phyloP scores from a whole-genome alignment of 1,140 invertebrate species.

The Lysiphlebus fabarum region DNA sequence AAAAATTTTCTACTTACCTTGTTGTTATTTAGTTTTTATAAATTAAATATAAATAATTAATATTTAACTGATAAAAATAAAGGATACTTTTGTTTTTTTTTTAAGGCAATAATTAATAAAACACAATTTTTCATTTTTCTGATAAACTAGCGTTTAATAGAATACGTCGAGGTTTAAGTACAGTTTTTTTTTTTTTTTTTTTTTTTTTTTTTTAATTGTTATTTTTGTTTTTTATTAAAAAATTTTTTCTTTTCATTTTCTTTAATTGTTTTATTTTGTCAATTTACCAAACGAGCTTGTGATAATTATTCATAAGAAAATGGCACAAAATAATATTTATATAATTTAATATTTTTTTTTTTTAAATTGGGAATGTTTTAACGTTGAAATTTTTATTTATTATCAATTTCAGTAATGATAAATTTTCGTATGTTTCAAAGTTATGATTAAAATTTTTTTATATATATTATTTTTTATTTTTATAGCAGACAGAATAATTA shows the following conservation, averaged over 20 bases:
- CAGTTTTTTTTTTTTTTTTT: conserved; percentile 45
- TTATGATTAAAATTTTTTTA: background rate
- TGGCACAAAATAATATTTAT: conserved; percentile 11
- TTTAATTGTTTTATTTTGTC: conserved; percentile 35
- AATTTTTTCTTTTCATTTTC: conserved; percentile 27
- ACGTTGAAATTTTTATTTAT: background rate
- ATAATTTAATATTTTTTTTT: conserved; percentile 1
- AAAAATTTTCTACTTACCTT: background rate
- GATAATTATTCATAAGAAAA: conserved; percentile 33
- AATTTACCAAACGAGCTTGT: conserved; percentile 39
- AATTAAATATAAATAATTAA: too few species aligned
- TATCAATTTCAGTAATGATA: too few species aligned
- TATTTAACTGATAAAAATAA: conserved; percentile 20
- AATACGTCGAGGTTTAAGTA: conserved; percentile 49
- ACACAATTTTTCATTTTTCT: conserved; percentile 43
- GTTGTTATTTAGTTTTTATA: background rate
- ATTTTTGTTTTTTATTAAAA: conserved; percentile 26
- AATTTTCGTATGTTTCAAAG: conserved; percentile 8
- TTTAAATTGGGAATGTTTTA: conserved; percentile 1
- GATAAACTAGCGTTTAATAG: conserved; percentile 53
- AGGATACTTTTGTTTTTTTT: background rate
- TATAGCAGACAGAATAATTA: conserved; percentile 13
- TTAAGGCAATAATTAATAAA: conserved; percentile 22
- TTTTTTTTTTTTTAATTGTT: conserved; percentile 38
- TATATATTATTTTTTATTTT: conserved; percentile 7